Evolutionary conservation across 2,113 vertebrate species (phyloP).

Genomic region (Gopherus flavomarginatus): DNA sequence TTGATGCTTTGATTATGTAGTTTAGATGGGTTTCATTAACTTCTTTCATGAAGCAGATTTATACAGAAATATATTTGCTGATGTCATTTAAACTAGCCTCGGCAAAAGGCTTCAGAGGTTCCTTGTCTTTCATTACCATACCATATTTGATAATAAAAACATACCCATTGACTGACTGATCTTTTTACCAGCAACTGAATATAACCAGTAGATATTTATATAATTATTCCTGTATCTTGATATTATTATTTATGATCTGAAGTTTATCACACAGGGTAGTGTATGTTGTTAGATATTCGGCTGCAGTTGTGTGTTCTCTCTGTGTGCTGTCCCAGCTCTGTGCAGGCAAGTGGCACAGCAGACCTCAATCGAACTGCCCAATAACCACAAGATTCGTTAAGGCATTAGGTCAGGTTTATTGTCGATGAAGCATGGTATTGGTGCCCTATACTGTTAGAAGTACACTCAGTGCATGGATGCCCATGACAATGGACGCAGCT

Average conservation of each 20-base stretch:
- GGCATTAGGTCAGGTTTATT: too few species aligned
- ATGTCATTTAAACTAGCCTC: rapidly evolving
- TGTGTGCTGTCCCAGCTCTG: too few species aligned
- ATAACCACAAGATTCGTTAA: too few species aligned
- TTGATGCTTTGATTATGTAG: background rate
- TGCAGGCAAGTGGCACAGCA: too few species aligned
- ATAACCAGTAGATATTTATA: rapidly evolving
- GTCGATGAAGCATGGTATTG: too few species aligned
- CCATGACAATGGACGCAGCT: too few species aligned
- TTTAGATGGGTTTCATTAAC: background rate
- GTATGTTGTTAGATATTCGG: too few species aligned
- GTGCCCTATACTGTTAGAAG: too few species aligned
- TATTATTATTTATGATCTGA: rapidly evolving
- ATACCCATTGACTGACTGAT: rapidly evolving
- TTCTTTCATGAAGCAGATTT: background rate
- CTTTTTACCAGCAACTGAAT: rapidly evolving
- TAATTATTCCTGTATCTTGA: background rate
- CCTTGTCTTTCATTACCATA: rapidly evolving
- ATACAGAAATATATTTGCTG: background rate
- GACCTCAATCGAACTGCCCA: too few species aligned
- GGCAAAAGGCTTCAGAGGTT: rapidly evolving
- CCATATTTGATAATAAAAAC: rapidly evolving
- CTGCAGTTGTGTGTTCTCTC: too few species aligned
- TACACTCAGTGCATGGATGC: too few species aligned
- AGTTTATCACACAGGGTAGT: rapidly evolving